phyloP scores from a whole-genome alignment of 2,113 vertebrate genomes.

The Hystrix brachyura region DNA sequence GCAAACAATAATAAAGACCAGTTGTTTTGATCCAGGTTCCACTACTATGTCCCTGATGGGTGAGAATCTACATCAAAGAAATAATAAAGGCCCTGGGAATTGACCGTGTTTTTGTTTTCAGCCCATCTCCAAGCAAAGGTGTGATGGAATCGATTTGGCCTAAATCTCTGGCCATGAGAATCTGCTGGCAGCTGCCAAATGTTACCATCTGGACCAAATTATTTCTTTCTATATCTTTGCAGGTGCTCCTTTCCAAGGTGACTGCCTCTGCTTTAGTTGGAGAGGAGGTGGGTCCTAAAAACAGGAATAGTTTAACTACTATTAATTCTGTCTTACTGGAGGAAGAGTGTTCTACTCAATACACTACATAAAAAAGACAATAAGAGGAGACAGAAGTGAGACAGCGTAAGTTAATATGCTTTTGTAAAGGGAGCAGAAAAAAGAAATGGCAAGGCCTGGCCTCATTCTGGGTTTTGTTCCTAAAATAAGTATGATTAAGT shows the following conservation, averaged over 20 bases:
- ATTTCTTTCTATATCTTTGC: conserved; percentile 55
- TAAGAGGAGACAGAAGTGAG: background rate
- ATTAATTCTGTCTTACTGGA: background rate
- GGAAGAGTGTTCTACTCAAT: background rate
- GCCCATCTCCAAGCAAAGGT: conserved; percentile 73
- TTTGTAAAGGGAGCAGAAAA: background rate
- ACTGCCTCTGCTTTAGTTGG: background rate
- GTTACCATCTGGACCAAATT: conserved; percentile 66
- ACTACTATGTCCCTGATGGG: conserved; percentile 22
- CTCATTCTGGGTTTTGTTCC: background rate
- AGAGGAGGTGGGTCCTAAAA: background rate
- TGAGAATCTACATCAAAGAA: conserved; percentile 68
- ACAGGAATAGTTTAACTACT: background rate
- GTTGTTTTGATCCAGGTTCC: conserved; percentile 72
- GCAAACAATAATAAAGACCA: conserved; percentile 56
- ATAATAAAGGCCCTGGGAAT: background rate
- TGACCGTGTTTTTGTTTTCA: conserved; percentile 60
- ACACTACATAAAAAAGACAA: background rate
- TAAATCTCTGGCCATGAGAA: background rate
- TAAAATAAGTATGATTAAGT: background rate
- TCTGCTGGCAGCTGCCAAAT: conserved; percentile 59
- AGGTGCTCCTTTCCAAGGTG: conserved; percentile 68
- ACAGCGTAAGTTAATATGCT: background rate
- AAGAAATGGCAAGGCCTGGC: background rate
- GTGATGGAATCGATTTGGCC: conserved; percentile 63